Evolutionary conservation across 2,888 invertebrate species (phyloP), one percentile per base, ranked within the genome.

Genomic region (Psylliodes chrysocephalus): DNA sequence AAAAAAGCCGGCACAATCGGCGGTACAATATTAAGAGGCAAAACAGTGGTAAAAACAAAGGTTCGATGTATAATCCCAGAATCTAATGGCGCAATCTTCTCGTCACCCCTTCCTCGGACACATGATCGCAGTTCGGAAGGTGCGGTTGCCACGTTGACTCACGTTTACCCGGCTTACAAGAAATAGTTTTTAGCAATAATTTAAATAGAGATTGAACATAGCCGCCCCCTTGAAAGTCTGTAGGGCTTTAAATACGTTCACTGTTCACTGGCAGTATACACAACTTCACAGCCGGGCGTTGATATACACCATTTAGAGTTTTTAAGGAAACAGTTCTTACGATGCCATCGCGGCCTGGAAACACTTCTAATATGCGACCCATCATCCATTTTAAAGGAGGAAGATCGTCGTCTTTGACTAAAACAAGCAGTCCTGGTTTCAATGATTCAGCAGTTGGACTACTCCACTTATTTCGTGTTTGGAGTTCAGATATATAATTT

Each of bases 401-500:
- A 28, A 60, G 53, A 28, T 59, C 63, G 54, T 66, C 59, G 46
- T 62, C 62, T 22, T 59, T 66, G 8, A 62, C 44, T 12, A 66
- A 12, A 2, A 63, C 59, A 3, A 63, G 42, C n/a, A 35, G 35
- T 33, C 47, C 62, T 6, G 54, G 54, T 63, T 66, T 57, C 14
- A 65, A 28, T 15, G 18, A 19, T 52, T 53, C 25, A 12, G 54
- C 47, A 47, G 18, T 47, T 17, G 42, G 38, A 10, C 46, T 14
- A 10, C 46, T 62, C 65, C 61, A 65, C 38, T 65, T 61, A 19
- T 15, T 14, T 42, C 65, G 22, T 19, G 1, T 6, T 42, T 65
- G 65, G 10, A 64, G 40, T 18, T 30, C 17, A 7, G 46, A 53
- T n/a, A 60, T 44, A 47, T 35, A 54, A 28, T 25, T 7, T 7